Percentiles rank a stretch among this genome's conserved stretches.
phyloP scores from a whole-genome alignment of 2,888 invertebrate species.

The Pteria penguin region DNA sequence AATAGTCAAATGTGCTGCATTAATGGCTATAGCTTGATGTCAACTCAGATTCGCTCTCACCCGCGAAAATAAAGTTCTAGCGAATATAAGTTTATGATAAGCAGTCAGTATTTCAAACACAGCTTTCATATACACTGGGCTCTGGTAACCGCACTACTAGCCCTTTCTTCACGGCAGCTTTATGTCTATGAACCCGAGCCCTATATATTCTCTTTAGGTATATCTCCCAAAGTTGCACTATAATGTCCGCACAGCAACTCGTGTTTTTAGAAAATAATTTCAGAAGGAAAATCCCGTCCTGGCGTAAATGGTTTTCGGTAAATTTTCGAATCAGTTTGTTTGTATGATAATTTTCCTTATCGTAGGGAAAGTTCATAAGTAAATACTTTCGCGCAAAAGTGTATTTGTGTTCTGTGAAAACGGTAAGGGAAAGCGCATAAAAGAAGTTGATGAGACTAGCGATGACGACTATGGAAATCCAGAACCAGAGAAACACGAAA shows the following conservation, averaged over 20 bases:
- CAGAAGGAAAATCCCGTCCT: slow-evolving; percentile 27
- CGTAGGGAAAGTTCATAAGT: slow-evolving; percentile 8
- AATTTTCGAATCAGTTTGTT: slow-evolving; percentile 1
- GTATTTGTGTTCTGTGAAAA: background rate
- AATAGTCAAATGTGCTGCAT: no score
- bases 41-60: no score
- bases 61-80: no score
- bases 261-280: slow-evolving; percentile 17
- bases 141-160: background rate
- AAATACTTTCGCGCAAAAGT: slow-evolving; percentile 21
- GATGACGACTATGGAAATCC: slow-evolving; percentile 13
- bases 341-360: background rate
- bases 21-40: no score
- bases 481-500: slow-evolving; percentile 32
- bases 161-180: background rate
- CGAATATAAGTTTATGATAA: no score
- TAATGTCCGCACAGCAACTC: slow-evolving; percentile 7
- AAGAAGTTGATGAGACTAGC: slow-evolving; percentile 5
- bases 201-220: background rate
- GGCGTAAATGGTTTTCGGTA: slow-evolving; percentile 16
- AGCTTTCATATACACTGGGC: background rate
- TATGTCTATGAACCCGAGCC: background rate
- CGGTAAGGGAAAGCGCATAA: background rate
- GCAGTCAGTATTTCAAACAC: background rate
- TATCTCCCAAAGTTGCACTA: slow-evolving; percentile 17